phyloP scores from a whole-genome alignment of 2,113 vertebrate species.

The Cheilinus undulatus region DNA sequence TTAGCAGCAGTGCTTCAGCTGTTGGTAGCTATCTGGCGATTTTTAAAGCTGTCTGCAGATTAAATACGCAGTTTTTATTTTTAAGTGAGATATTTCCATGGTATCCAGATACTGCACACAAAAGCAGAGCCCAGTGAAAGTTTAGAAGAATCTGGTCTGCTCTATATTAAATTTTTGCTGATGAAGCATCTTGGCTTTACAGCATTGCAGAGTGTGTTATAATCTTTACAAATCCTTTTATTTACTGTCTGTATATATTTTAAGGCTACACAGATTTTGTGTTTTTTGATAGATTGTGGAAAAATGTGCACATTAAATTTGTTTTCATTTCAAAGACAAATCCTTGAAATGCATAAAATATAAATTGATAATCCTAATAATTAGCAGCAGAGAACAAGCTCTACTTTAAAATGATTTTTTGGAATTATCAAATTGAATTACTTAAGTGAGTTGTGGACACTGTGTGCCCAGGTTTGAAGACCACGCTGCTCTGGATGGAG shows the following conservation, averaged over 20 bases:
- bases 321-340: not conserved
- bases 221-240: no score
- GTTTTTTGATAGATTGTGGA: not conserved
- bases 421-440: not conserved
- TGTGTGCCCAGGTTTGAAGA: slow-evolving; percentile 89
- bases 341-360: not conserved
- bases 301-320: not conserved
- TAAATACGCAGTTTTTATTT: no score
- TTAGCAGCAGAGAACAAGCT: no score
- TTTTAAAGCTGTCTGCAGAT: no score
- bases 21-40: not conserved
- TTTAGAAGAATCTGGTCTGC: no score
- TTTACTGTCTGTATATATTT: not conserved
- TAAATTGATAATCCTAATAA: not conserved
- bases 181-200: no score
- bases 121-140: no score
- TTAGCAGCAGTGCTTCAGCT: not conserved
- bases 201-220: no score
- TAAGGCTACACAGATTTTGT: no score
- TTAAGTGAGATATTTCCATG: no score
- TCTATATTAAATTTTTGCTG: no score
- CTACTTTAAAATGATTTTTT: not conserved
- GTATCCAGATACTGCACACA: no score
- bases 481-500: slow-evolving; percentile 90
- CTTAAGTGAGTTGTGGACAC: not conserved